Evolutionary conservation across 2,797 vertebrate species (phyloP), one percentile per base, ranked within the genome.

Genomic region (Neostethus bicornis): DNA sequence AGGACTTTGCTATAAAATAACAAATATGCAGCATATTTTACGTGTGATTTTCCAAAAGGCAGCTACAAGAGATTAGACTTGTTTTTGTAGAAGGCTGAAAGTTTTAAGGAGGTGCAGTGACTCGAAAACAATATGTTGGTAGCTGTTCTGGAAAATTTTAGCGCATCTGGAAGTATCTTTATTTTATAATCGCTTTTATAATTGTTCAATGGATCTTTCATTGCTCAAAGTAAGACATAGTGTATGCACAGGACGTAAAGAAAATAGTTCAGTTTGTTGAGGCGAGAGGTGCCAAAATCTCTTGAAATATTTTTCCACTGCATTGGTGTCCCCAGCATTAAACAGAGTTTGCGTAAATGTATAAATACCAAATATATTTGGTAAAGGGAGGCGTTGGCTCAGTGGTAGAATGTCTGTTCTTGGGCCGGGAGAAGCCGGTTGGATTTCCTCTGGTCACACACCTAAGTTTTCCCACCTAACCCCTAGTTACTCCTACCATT

Each of bases 21-120:
- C 83, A 80, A 77, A 79, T 80, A 60, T 73, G 66, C 46, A 54
- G 57, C 55, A 29, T 80, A 63, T 70, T 86, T 87, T 62, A 71
- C 58, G 73, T 83, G 8, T 91, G 87, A 66, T 82, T 90, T 83
- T 74, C 49, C 76, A 62, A 45, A 50, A 69, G 66, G 50, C 38
- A 10, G 34, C 35, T 50, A 60, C 66, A 59, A 37, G 60, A 72
- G 54, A 66, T 55, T 77, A 65, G 76, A 46, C 73, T 50, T 72
- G 81, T 85, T 88, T 78, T 72, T 77, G 64, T 68, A 66, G 74
- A 34, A 31, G 41, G 59, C 75, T 58, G 37, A 60, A 24, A 61
- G 11, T 32, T 32, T 32, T 14, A 68, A 37, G 25, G 47, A 35
- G 52, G 8, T 20, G 73, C 13, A 48, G 0, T 29, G 31, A 34